phyloP scores from a whole-genome alignment of 2,113 vertebrate genomes.

The Argyrosomus japonicus region DNA sequence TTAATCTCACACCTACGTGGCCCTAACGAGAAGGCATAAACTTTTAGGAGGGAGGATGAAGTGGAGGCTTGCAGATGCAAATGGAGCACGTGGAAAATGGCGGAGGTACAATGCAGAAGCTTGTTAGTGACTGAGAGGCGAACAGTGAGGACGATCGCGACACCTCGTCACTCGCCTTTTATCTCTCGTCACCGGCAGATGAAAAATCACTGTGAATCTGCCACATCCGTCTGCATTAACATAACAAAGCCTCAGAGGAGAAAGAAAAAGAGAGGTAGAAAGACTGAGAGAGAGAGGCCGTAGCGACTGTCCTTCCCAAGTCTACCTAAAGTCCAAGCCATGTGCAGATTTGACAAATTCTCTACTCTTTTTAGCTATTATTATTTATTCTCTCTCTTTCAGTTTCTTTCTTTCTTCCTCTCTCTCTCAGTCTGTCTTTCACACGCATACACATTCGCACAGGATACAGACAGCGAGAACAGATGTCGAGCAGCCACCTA shows the following conservation, averaged over 20 bases:
- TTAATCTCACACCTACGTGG: constrained; percentile 82
- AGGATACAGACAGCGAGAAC: constrained; percentile 74
- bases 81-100: constrained; percentile 92
- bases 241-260: constrained; percentile 95
- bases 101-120: constrained; percentile 93
- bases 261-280: constrained; percentile 30
- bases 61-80: constrained; percentile 88
- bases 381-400: constrained; percentile 35
- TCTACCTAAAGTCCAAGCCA: constrained; percentile 73
- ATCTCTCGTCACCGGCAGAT: constrained; percentile 98
- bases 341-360: constrained; percentile 55
- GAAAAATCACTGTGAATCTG: constrained; percentile 97
- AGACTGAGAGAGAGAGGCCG: constrained; percentile 39
- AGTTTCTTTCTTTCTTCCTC: constrained; percentile 15
- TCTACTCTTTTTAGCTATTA: constrained; percentile 37
- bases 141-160: constrained; percentile 97
- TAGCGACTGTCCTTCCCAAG: constrained; percentile 73
- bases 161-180: constrained; percentile 97
- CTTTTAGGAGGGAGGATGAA: constrained; percentile 85
- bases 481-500: constrained; percentile 94
- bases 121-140: constrained; percentile 99
- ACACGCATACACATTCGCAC: constrained; percentile 48
- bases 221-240: constrained; percentile 98
- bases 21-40: constrained; percentile 84
- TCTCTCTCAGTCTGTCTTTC: neutral